Conservation (phyloP, 2,113 vertebrate genomes). For the Anoplopoma fimbria region DNA sequence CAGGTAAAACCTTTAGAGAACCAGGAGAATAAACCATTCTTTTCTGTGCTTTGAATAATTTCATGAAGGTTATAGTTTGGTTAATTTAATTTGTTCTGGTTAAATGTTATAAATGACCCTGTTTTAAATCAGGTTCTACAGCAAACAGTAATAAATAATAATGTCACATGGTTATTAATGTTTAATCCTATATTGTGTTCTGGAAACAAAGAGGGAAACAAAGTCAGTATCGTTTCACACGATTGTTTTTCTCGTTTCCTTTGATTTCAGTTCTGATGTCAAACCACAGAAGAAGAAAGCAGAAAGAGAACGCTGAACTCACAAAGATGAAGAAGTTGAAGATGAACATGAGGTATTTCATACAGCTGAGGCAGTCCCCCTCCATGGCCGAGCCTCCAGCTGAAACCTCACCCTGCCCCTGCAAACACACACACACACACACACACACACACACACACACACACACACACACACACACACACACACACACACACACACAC, state of each 20-base stretch:
- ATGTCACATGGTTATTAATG: no score
- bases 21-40: no score
- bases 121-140: not conserved
- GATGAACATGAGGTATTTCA: conserved; percentile 96
- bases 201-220: no score
- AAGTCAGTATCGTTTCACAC: not conserved
- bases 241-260: not conserved
- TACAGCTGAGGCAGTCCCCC: conserved; percentile 92
- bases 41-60: no score
- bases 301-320: conserved; percentile 74
- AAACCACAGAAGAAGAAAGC: not conserved
- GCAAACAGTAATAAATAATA: no score
- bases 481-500: no score
- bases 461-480: conserved; percentile 63
- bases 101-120: not conserved
- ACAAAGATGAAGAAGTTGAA: conserved; percentile 97
- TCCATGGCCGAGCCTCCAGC: conserved; percentile 85
- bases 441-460: conserved; percentile 67
- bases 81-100: no score
- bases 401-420: conserved; percentile 79
- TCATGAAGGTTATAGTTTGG: no score
- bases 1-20: no score
- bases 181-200: no score
- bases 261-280: not conserved
- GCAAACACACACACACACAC: conserved; percentile 29